phyloP scores from a whole-genome alignment of 2,888 invertebrate species.

The Synergus itoensis region DNA sequence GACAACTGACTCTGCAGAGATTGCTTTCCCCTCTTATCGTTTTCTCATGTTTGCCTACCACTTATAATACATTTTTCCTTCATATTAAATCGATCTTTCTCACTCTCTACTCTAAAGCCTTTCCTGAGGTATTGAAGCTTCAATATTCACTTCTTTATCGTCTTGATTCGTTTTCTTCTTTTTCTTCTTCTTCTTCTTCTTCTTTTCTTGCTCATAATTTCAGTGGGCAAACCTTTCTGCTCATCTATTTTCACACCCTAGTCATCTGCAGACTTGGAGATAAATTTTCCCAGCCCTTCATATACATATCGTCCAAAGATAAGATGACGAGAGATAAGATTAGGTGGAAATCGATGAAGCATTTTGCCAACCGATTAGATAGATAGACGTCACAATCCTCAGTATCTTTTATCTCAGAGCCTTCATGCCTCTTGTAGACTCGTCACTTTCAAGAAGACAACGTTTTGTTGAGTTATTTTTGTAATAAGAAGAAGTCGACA shows the following conservation, averaged over 20 bases:
- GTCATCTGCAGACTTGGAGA: constrained; percentile 25
- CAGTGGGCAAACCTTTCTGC: constrained; percentile 3
- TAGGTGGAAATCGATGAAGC: constrained; percentile 32
- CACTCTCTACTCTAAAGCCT: background rate
- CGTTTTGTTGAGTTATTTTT: background rate
- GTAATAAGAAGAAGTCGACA: background rate
- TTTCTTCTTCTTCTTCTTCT: constrained; percentile 1
- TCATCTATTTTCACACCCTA: constrained; percentile 32
- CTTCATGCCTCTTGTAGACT: background rate
- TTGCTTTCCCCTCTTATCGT: constrained; percentile 46
- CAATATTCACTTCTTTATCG: background rate
- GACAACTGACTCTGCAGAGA: constrained; percentile 43
- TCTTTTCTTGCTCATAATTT: constrained; percentile 15
- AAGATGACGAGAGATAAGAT: constrained; percentile 30
- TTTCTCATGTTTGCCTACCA: constrained; percentile 50
- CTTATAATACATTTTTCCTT: constrained; percentile 52
- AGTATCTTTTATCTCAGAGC: background rate
- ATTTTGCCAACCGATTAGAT: constrained; percentile 23
- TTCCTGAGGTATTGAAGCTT: constrained; percentile 24
- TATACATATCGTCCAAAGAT: constrained; percentile 9
- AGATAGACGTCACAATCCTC: constrained; percentile 10
- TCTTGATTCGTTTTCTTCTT: background rate
- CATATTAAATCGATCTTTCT: constrained; percentile 13
- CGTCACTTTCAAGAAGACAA: constrained; percentile 1
- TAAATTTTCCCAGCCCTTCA: background rate